Evolutionary conservation across 1,140 invertebrate species (phyloP), one percentile per base, ranked within the genome.

Genomic region (Drosophila elegans): DNA sequence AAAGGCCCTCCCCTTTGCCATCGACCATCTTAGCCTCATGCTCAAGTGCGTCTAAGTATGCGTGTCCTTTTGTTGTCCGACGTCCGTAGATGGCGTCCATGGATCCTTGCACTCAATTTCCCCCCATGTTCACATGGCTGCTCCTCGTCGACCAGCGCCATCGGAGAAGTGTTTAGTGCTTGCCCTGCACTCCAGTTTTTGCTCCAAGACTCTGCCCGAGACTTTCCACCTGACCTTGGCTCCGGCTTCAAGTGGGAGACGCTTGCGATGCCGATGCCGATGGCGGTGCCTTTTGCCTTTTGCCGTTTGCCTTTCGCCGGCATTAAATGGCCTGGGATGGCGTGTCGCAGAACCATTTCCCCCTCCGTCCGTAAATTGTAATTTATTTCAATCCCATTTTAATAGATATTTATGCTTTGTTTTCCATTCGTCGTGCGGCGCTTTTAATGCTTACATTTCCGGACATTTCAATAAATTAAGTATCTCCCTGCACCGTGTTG

Each of bases 361-460:
- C 32, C 29, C 29, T 4, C 29, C 6, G 5, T 5, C 29, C 29
- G 61, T 57, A 60, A 78, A 75, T 64, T 79, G 73, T 82, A 82
- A 82, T 88, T 86, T 86, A 86, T 88, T 88, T 86, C 75, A 78
- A 82, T 88, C 62, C 66, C 13, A 74, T 68, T 82, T 86, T 82
- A 86, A 86, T 86, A 82, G 82, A 86, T 86, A 86, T 86, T 88
- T 88, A 86, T 86, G 83, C 59, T 72, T 82, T 86, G 66, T 81
- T 86, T 82, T 56, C 41, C 73, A 81, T 72, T 80, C 57, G 41
- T 52, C 61, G 46, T 54, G 52, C 66, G 39, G 32, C 56, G 42
- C 68, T 48, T 74, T 78, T 71, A 78, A 78, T 63, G 74, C 62
- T 53, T 57, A 74, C 45, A 57, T 64, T 75, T 71, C 54, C 78